These are phyloP conservation scores for Babyrousa celebensis DNA, from an alignment of 2,797 vertebrate species.

Conservation along the genomic window DNA sequence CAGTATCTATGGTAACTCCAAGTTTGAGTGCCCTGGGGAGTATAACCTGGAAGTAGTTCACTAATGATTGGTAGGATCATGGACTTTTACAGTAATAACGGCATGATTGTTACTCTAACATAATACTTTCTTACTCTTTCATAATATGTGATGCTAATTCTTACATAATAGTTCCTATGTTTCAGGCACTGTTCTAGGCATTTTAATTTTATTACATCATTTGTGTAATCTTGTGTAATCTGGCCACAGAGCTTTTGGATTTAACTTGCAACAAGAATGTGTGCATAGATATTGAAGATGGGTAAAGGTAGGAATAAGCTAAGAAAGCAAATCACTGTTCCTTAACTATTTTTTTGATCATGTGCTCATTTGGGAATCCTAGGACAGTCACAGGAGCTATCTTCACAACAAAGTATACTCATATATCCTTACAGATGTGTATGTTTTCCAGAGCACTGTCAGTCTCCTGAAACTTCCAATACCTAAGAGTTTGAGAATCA, in stretches of 20 bases:
- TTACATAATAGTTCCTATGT: not conserved
- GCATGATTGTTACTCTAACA: not conserved
- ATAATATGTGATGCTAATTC: not conserved
- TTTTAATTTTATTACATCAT: not conserved
- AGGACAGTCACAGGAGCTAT: not conserved
- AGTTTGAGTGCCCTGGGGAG: not conserved
- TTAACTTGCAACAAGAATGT: not conserved
- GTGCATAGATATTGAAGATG: not conserved
- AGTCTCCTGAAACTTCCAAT: not conserved
- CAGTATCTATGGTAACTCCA: not conserved
- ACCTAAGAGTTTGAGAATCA: not conserved
- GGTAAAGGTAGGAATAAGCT: not conserved
- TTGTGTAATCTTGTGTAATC: not conserved
- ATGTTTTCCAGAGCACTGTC: not conserved
- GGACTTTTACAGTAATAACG: not conserved
- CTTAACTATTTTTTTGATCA: conserved; percentile 1
- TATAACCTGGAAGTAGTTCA: not conserved
- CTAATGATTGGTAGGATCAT: not conserved
- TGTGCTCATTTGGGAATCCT: not conserved
- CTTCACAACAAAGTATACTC: not conserved
- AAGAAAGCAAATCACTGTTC: not conserved
- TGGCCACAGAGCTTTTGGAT: not conserved
- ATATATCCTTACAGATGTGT: not conserved
- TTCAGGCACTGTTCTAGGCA: not conserved
- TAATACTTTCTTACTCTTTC: not conserved